A percentile compares a stretch with the other conserved stretches of the same genome.
Evolutionary conservation across 2,797 vertebrate species (phyloP).

Genomic region (Cheirogaleus major): DNA sequence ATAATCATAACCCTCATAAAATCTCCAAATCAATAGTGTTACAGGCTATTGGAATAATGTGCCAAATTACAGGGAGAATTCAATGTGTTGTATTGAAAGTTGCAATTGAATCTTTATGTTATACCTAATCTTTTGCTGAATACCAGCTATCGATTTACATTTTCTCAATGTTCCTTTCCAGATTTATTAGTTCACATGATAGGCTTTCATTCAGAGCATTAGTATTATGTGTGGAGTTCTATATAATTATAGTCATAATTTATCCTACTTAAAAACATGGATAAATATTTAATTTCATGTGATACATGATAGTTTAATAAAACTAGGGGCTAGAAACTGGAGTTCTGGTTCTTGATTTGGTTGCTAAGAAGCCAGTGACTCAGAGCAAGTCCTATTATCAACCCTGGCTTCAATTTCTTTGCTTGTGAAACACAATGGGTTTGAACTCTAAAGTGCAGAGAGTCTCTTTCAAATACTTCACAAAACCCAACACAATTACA

Average conservation of each 20-base stretch:
- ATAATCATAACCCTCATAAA: slow-evolving; percentile 55
- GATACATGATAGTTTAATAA: not conserved
- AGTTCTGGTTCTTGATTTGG: not conserved
- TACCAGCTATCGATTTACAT: not conserved
- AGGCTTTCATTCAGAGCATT: not conserved
- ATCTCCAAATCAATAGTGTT: not conserved
- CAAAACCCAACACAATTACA: not conserved
- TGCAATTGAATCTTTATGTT: not conserved
- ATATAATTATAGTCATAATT: not conserved
- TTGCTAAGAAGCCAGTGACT: not conserved
- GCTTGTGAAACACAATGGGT: not conserved
- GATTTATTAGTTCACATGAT: slow-evolving; percentile 1
- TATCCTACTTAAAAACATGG: not conserved
- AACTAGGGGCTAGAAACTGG: not conserved
- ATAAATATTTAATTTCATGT: not conserved
- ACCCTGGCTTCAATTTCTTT: not conserved
- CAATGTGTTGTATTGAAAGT: not conserved
- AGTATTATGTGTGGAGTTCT: not conserved
- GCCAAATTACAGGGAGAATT: slow-evolving; percentile 2
- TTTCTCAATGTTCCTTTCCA: not conserved
- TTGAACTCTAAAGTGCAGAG: not conserved
- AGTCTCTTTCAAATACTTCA: not conserved
- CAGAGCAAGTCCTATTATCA: not conserved
- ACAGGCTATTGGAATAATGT: slow-evolving; percentile 41
- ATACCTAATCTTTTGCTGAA: not conserved